Percentiles rank a stretch among this genome's conserved stretches.
Conservation (phyloP, 2,113 vertebrate species). For the Gambusia affinis region DNA sequence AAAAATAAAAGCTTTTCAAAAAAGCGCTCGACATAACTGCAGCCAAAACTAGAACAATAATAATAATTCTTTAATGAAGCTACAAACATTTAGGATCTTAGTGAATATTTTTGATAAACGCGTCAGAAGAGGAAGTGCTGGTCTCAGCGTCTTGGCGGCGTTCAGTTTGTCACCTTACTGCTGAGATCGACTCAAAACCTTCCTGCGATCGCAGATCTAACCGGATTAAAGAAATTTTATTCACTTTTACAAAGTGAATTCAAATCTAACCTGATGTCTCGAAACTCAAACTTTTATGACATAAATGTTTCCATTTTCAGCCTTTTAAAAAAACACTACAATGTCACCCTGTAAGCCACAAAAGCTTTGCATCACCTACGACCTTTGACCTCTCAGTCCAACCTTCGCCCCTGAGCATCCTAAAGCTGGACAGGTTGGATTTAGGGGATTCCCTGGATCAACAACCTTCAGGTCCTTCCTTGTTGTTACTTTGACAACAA, state of each 20-base stretch:
- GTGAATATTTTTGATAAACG: no score
- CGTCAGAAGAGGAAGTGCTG: no score
- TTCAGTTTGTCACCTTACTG: no score
- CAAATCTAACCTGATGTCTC: no score
- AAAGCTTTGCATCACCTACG: constrained; percentile 10
- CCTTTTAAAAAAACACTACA: neutral
- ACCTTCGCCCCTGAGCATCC: constrained; percentile 24
- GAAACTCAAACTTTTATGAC: no score
- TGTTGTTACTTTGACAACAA: constrained; percentile 43
- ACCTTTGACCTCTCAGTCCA: constrained; percentile 36
- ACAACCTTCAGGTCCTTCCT: constrained; percentile 3
- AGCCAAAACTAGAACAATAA: constrained; percentile 59
- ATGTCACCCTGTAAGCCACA: neutral
- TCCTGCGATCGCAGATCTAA: no score
- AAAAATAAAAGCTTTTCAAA: neutral
- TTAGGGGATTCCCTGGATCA: constrained; percentile 50
- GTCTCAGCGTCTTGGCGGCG: no score
- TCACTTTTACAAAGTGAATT: no score
- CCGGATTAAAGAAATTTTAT: no score
- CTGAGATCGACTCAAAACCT: no score
- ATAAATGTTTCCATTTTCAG: no score
- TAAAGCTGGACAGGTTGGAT: constrained; percentile 32
- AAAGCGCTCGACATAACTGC: constrained; percentile 56
- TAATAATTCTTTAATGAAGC: constrained; percentile 19
- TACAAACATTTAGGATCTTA: no score